Conservation (phyloP, 2,888 invertebrate genomes). For the Heliconius cydno region DNA sequence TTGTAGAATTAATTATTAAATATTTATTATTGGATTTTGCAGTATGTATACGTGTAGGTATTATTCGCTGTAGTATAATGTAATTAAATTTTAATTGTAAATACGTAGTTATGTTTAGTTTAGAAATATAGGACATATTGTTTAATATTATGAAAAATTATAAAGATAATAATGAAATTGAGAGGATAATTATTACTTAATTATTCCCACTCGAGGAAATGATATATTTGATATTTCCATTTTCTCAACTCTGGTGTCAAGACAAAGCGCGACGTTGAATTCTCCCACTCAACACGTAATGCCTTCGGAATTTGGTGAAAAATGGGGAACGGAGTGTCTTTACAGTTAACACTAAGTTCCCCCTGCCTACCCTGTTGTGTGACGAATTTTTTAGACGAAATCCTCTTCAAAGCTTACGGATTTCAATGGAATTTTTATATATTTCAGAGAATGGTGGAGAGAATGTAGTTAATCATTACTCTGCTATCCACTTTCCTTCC, state of each 20-base stretch:
- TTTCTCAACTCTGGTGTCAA: too few species aligned
- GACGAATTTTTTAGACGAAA: too few species aligned
- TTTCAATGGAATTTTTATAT: not conserved
- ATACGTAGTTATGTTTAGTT: not conserved
- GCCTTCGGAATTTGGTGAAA: too few species aligned
- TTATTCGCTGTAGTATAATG: not conserved
- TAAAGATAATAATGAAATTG: not conserved
- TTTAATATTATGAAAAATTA: not conserved
- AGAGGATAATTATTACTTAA: too few species aligned
- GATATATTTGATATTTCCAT: too few species aligned
- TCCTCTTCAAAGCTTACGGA: not conserved
- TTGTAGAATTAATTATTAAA: not conserved
- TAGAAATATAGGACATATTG: not conserved
- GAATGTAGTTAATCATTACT: not conserved
- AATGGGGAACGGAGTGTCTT: too few species aligned
- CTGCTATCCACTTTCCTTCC: conserved; percentile 4
- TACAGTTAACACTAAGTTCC: too few species aligned
- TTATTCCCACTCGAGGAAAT: too few species aligned
- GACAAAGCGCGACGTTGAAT: too few species aligned
- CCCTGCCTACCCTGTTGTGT: too few species aligned
- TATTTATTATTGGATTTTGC: conserved; percentile 10
- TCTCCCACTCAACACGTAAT: too few species aligned
- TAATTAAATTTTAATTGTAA: not conserved
- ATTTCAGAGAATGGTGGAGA: not conserved
- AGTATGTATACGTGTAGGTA: not conserved